Base-by-base conservation (phyloP, 1,140 invertebrate species). In the Cotesia vestalis region DNA sequence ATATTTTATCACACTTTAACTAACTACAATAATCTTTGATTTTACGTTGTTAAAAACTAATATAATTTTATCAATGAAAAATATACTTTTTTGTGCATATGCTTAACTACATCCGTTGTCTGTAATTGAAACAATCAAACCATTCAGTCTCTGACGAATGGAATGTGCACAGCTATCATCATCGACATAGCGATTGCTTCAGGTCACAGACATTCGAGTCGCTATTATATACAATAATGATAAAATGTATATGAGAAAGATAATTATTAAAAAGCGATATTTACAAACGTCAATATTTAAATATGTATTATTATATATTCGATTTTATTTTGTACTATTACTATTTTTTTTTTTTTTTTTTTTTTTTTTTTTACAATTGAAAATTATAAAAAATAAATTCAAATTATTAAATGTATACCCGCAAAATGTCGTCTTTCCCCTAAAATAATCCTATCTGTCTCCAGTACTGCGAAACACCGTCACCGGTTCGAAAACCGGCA, bases 121-220 rank as follows among this genome's bases (percentile, higher is more conserved):
- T 36, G 62, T 36, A 38, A 57, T 78, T 76, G 76, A 81, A 84
- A 85, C 80, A 83, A 81, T 78, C 80, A 70, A 66, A 76, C 82
- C 81, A 83, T 85, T 85, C 75, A 84, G 72, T 75, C 74, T 73
- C 75, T 64, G 55, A 78, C 74, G 69, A 79, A 80, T 83, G 83
- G 80, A 83, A 84, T 81, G 80, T 78, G 77, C 78, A 40, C 9
- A 46, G 40, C 11, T 46, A 46, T 80, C 84, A 84, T 85, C 83
- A 80, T 77, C 35, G 46, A 60, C 60, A 51, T 46, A 77, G 79
- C 80, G 81, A 83, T 82, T 84, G 81, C 79, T 78, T 85, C 81
- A 84, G 83, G 84, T 85, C 83, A 85, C 80, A 85, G 78, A 80
- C 80, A 46, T 46, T 83, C 81, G 78, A 84, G 81, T 78, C 80